phyloP scores from a whole-genome alignment of 2,113 vertebrate species.

The Garra rufa region DNA sequence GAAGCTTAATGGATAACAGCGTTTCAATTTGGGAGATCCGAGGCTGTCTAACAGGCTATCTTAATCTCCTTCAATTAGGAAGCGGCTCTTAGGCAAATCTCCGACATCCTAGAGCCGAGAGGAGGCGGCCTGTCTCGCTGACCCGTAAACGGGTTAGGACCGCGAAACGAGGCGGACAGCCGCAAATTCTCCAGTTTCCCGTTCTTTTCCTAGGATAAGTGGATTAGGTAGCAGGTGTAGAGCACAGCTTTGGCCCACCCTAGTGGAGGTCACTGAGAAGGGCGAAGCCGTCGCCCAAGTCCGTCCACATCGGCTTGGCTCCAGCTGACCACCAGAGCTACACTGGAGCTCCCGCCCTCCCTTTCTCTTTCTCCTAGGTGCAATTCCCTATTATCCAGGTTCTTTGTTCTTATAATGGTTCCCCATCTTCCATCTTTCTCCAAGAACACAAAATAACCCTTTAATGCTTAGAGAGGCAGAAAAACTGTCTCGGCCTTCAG shows the following conservation, averaged over 20 bases:
- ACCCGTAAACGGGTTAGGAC: slow-evolving; percentile 70
- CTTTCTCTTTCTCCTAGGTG: slow-evolving; percentile 60
- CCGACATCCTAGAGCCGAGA: slow-evolving; percentile 74
- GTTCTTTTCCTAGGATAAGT: slow-evolving; percentile 66
- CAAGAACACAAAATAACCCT: slow-evolving; percentile 82
- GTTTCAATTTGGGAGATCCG: slow-evolving; percentile 70
- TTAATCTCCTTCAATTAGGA: slow-evolving; percentile 79
- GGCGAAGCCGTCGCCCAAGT: slow-evolving; percentile 47
- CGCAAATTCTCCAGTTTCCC: slow-evolving; percentile 53
- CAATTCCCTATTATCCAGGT: slow-evolving; percentile 79
- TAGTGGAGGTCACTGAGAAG: slow-evolving; percentile 50
- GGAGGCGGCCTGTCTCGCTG: slow-evolving; percentile 65
- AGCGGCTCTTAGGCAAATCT: slow-evolving; percentile 76
- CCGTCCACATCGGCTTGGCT: slow-evolving; percentile 34
- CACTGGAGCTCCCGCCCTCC: not conserved
- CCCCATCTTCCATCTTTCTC: slow-evolving; percentile 76
- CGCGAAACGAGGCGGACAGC: slow-evolving; percentile 54
- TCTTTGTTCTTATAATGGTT: slow-evolving; percentile 84
- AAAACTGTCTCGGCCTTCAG: slow-evolving; percentile 77
- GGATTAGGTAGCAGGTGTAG: slow-evolving; percentile 68
- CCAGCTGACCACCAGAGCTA: slow-evolving; percentile 65
- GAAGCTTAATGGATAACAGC: slow-evolving; percentile 78
- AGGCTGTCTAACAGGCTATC: slow-evolving; percentile 71
- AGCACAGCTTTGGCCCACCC: slow-evolving; percentile 64
- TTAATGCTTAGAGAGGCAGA: slow-evolving; percentile 82